These are phyloP conservation scores for Perognathus longimembris DNA, from an alignment of 2,113 vertebrate species.

Conservation along the genomic window DNA sequence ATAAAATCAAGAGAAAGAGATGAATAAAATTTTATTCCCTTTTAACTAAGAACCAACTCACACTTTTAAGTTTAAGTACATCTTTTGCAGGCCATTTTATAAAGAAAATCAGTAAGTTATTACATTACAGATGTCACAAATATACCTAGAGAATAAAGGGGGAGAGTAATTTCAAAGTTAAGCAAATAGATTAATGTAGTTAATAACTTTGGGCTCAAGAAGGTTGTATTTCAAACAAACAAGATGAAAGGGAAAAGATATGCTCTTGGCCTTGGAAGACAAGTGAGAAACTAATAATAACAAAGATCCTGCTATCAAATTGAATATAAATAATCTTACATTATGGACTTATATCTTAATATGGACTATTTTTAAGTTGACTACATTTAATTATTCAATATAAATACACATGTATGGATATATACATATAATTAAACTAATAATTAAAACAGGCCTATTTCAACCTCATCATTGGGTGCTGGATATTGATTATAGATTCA, in stretches of 20 bases:
- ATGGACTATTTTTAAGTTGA: not conserved
- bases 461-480: not conserved
- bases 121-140: not conserved
- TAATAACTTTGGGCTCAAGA: slow-evolving; percentile 5
- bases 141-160: not conserved
- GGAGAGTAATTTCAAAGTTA: not conserved
- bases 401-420: not conserved
- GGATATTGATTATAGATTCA: not conserved
- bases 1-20: not conserved
- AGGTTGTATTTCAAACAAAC: not conserved
- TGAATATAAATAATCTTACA: slow-evolving; percentile 12
- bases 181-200: not conserved
- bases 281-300: slow-evolving; percentile 5
- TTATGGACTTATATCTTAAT: no score
- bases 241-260: not conserved
- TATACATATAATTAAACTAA: slow-evolving; percentile 16
- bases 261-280: not conserved
- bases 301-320: slow-evolving; percentile 12
- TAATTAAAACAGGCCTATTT: not conserved
- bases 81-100: not conserved
- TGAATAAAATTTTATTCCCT: not conserved
- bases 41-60: not conserved
- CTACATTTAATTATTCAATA: not conserved
- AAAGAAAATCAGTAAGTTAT: not conserved
- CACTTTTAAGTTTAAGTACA: not conserved